Base-by-base conservation (phyloP, 2,888 invertebrate genomes). In the Parochlus steinenii region DNA sequence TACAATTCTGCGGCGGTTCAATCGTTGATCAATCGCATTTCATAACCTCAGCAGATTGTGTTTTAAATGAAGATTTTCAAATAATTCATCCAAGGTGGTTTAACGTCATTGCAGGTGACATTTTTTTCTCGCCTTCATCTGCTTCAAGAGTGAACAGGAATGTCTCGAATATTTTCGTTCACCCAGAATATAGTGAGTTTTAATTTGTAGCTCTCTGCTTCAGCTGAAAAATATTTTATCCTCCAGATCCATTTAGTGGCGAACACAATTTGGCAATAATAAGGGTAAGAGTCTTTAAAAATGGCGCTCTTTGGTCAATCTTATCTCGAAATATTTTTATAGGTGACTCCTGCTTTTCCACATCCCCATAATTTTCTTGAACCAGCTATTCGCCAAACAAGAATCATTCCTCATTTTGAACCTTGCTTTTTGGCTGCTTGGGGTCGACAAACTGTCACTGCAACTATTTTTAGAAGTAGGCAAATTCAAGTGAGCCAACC, bases 21-120 rank as follows among this genome's bases (percentile, higher is more conserved):
- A 14, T 33, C 3, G 14, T 33, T n/a, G n/a, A n/a, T n/a, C n/a
- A n/a, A n/a, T 8, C 6, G 12, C n/a, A 28, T 18, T 14, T 33
- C 20, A 7, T 33, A n/a, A 42, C 42, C n/a, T 12, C 40, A 10
- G 42, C 42, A 3, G 34, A 31, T 14, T 42, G 42, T 16, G 19
- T 42, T 23, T 5, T 41, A 2, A 28, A 33, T 22, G n/a, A 28
- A 7, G 15, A 10, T 24, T 31, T 20, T n/a, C n/a, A 37, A 27
- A 22, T 34, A 14, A 33, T 33, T 11, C 32, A 37, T 17, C 30
- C 32, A 16, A 37, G 37, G 19, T 42, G 38, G 33, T 34, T 31
- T 8, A 30, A 17, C 11, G 27, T 42, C n/a, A 40, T 31, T 18
- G 40, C 40, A 6, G 42, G 42, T 6, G 42, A 42, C 33, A 28